phyloP scores from a whole-genome alignment of 1,140 invertebrate genomes.

The Magallana ariakensis region DNA sequence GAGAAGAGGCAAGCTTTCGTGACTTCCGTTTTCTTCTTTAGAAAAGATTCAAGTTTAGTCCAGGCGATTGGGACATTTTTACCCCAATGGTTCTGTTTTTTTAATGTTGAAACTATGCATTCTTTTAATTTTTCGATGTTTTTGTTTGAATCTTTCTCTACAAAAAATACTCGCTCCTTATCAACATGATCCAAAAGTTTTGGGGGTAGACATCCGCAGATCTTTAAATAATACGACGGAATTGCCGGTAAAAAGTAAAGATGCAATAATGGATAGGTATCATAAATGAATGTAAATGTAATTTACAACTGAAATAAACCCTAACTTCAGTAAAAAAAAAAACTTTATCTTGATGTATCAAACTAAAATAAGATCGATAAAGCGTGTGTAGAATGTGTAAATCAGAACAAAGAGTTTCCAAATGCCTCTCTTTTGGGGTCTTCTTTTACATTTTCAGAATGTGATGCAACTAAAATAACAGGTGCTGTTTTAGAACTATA shows the following conservation, averaged over 20 bases:
- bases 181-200: background rate
- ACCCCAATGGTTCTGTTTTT: background rate
- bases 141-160: background rate
- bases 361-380: too few species aligned
- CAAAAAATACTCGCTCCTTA: background rate
- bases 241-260: background rate
- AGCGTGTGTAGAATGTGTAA: too few species aligned
- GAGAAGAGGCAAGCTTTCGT: background rate
- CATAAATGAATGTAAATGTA: too few species aligned
- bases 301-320: too few species aligned
- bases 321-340: too few species aligned
- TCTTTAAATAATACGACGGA: background rate
- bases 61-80: background rate
- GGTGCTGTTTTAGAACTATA: background rate
- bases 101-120: background rate
- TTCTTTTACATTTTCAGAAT: too few species aligned
- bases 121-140: constrained; percentile 4
- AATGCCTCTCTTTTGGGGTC: too few species aligned
- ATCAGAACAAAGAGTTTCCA: too few species aligned
- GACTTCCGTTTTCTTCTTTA: background rate
- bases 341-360: too few species aligned
- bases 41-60: background rate
- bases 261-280: too few species aligned
- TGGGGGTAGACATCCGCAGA: background rate
- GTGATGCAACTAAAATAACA: background rate